Conservation (phyloP, 2,113 vertebrate genomes). For the Osmerus mordax region DNA sequence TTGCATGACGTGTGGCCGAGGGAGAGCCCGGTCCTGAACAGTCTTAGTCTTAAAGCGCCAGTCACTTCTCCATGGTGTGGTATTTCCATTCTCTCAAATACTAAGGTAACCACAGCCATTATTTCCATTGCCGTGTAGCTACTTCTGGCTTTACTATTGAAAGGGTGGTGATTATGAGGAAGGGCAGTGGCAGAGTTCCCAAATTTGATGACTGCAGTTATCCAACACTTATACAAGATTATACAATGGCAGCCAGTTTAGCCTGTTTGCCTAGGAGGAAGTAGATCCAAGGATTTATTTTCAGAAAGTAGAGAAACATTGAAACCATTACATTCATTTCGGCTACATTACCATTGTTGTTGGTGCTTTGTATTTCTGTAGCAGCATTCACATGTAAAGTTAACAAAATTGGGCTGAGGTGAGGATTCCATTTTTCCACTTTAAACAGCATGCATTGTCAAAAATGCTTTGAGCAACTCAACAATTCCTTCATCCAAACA, state of each 20-base stretch:
- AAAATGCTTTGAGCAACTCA: conserved; percentile 50
- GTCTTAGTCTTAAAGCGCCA: conserved; percentile 70
- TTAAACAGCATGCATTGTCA: conserved; percentile 41
- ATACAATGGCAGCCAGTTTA: conserved; percentile 25
- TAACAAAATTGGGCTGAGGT: conserved; percentile 47
- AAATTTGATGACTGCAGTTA: conserved; percentile 39
- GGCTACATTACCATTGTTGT: conserved; percentile 52
- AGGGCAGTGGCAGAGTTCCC: conserved; percentile 47
- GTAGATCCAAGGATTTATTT: conserved; percentile 34
- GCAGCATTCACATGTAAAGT: conserved; percentile 53
- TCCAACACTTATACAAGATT: not conserved
- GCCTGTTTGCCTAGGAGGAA: conserved; percentile 42
- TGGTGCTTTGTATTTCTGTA: conserved; percentile 56
- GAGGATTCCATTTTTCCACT: conserved; percentile 33
- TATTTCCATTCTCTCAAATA: conserved; percentile 62
- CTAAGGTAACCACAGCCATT: conserved; percentile 63
- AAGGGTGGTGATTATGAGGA: conserved; percentile 48
- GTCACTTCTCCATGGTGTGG: conserved; percentile 62
- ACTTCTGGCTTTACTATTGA: conserved; percentile 49
- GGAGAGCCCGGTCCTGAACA: conserved; percentile 66
- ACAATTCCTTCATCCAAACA: conserved; percentile 51
- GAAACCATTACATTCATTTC: conserved; percentile 39
- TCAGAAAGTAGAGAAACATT: conserved; percentile 24
- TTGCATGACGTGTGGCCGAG: conserved; percentile 78
- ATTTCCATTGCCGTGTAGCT: conserved; percentile 66